A percentile compares a stretch with the other conserved stretches of the same genome.
phyloP scores from a whole-genome alignment of 1,140 invertebrate genomes.

The Luehdorfia chinensis region DNA sequence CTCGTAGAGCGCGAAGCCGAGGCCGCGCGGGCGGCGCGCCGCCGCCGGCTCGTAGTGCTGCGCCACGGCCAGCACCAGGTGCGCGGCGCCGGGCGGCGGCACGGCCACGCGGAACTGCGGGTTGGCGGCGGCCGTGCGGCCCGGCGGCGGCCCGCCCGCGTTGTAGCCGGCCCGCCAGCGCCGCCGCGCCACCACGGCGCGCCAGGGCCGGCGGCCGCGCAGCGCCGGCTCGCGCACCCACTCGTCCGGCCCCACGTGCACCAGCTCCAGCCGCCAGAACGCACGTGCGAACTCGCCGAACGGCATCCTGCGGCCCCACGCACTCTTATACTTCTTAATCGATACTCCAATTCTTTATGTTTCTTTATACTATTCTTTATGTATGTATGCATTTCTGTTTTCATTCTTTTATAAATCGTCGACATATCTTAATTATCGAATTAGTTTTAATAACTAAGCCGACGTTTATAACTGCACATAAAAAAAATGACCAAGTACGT shows the following conservation, averaged over 20 bases:
- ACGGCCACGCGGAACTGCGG: constrained; percentile 95
- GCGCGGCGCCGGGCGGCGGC: constrained; percentile 89
- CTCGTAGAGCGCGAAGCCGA: constrained; percentile 89
- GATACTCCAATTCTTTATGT: too few relatives aligned
- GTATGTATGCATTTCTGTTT: too few relatives aligned
- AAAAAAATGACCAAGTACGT: too few relatives aligned
- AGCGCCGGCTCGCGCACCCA: constrained; percentile 84
- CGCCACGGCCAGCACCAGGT: constrained; percentile 93
- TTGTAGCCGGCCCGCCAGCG: constrained; percentile 84
- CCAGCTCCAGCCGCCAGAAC: constrained; percentile 86
- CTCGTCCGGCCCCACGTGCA: constrained; percentile 87
- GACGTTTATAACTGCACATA: too few relatives aligned
- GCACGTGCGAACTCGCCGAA: constrained; percentile 84
- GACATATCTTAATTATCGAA: too few relatives aligned
- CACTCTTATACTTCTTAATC: too few relatives aligned
- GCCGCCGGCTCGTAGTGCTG: constrained; percentile 90
- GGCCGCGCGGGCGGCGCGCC: constrained; percentile 93
- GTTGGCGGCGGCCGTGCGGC: constrained; percentile 94
- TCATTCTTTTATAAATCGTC: too few relatives aligned
- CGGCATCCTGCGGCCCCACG: constrained; percentile 84
- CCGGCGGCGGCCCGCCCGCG: constrained; percentile 82
- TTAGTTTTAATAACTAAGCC: too few relatives aligned
- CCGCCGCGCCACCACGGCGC: constrained; percentile 83
- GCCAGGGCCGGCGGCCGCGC: constrained; percentile 83
- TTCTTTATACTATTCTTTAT: too few relatives aligned